phyloP scores from a whole-genome alignment of 2,888 invertebrate genomes.

The Cheilosia urbana region DNA sequence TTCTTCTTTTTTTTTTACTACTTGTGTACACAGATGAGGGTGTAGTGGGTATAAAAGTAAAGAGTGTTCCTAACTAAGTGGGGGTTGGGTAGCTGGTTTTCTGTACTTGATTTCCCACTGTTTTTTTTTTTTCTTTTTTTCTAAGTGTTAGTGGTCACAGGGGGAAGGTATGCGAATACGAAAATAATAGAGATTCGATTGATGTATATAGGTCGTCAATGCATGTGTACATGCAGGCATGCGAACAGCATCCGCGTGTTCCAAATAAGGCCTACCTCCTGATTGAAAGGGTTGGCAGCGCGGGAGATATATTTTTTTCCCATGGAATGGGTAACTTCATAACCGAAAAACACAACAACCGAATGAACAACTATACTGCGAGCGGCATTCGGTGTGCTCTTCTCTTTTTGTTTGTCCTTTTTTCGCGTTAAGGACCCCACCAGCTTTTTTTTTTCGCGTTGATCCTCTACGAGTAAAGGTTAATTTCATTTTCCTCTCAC shows the following conservation, averaged over 20 bases:
- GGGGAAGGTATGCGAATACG: conserved; percentile 29
- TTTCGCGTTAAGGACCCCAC: conserved; percentile 31
- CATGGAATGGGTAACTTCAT: conserved; percentile 55
- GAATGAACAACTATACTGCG: conserved; percentile 59
- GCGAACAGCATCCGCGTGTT: conserved; percentile 33
- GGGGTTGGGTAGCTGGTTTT: conserved; percentile 16
- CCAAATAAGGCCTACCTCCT: conserved; percentile 69
- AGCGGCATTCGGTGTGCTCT: conserved; percentile 32
- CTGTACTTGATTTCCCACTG: conserved; percentile 29
- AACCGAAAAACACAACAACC: conserved; percentile 69
- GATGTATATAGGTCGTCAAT: conserved; percentile 69
- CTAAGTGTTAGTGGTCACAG: conserved; percentile 40
- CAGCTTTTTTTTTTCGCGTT: conserved; percentile 40
- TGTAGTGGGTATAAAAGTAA: background rate
- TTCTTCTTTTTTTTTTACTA: conserved; percentile 40
- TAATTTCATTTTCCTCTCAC: conserved; percentile 73
- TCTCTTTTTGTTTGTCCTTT: conserved; percentile 60
- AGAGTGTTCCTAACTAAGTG: conserved; percentile 18
- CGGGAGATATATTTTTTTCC: conserved; percentile 14
- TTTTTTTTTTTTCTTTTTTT: conserved; percentile 45
- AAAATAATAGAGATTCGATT: conserved; percentile 50
- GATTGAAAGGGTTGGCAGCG: conserved; percentile 41
- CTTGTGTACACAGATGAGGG: background rate
- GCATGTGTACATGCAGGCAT: conserved; percentile 42
- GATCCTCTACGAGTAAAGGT: conserved; percentile 66